phyloP scores from a whole-genome alignment of 2,888 invertebrate species.

The Tiliacea aurago region DNA sequence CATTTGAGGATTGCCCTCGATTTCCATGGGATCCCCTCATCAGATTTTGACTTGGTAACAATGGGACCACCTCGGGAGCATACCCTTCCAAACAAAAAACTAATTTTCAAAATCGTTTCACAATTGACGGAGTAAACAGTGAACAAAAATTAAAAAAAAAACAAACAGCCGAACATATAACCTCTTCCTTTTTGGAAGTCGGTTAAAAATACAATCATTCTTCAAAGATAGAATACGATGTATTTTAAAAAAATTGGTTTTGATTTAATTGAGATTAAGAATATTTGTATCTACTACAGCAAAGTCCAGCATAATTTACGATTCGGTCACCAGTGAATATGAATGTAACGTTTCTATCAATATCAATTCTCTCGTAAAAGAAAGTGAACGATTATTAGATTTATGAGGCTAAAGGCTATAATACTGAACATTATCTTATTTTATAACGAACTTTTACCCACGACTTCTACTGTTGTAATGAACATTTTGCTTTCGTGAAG shows the following conservation, averaged over 20 bases:
- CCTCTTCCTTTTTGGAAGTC: no score
- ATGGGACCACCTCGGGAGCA: no score
- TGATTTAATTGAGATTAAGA: neutral
- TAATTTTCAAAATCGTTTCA: no score
- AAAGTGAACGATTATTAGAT: constrained; percentile 56
- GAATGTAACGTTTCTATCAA: constrained; percentile 39
- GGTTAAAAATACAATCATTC: neutral
- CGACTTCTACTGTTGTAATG: constrained; percentile 29
- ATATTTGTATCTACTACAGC: neutral
- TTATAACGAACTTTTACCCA: constrained; percentile 52
- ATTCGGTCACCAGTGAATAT: constrained; percentile 14
- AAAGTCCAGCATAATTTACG: constrained; percentile 2
- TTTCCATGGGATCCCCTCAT: no score
- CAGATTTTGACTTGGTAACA: no score
- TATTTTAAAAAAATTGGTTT: neutral
- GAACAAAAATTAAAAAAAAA: no score
- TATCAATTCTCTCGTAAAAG: constrained; percentile 47
- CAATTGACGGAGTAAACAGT: no score
- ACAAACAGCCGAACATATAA: no score
- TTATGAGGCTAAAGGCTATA: constrained; percentile 53
- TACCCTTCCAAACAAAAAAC: no score
- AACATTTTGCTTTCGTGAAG: constrained; percentile 25
- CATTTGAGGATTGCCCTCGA: no score
- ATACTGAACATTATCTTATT: constrained; percentile 39
- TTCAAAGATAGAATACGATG: neutral